Base-by-base conservation (phyloP, 2,888 invertebrate genomes). In the Willowsia nigromaculata region DNA sequence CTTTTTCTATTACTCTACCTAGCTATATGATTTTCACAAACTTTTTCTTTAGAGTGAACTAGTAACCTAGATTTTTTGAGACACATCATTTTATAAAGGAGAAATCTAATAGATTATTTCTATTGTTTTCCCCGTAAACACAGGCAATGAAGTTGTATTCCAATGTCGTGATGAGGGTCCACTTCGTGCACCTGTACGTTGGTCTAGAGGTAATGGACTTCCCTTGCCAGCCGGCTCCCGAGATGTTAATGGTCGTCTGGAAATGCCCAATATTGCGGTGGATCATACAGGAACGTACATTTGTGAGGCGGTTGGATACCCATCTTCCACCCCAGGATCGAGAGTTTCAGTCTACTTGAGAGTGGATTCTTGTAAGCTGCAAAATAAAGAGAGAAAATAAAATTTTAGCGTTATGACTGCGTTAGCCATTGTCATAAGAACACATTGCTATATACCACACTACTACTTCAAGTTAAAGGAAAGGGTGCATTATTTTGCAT, bases 101-200 rank as follows among this genome's bases (percentile, higher is more conserved):
- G 7, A 27, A 13, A 13, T 37, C 56, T 47, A 37, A 37, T 47
- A 2, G 47, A 13, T 7, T 47, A 13, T 7, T 47, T 13, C 13
- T 47, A 27, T 83, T 40, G 7, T 11, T 9, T 85, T 18, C 15
- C 30, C 85, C 62, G 33, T 43, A 33, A 50, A 50, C 88, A 18
- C 91, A 98, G 98, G 97, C 94, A 96, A 97, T 59, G 98, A 98
- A 94, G 98, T 98, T 53, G 97, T 98, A 47, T 97, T 98, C 95
- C 97, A 96, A 94, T 99, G 99, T 93, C 96, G 98, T 91, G 98
- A 98, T 93, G 97, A 97, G 94, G 97, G 98, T n/a, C 95, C 95
- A 0, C 93, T 95, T 0, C 95, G 98, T 84, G 96, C 97, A 2
- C 95, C 95, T 80, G 97, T 98, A 5, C 95, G 95, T 47, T 97